Evolutionary conservation across 2,113 vertebrate genomes (phyloP), one percentile per base, ranked within the genome.

Genomic region (Microtus pennsylvanicus): DNA sequence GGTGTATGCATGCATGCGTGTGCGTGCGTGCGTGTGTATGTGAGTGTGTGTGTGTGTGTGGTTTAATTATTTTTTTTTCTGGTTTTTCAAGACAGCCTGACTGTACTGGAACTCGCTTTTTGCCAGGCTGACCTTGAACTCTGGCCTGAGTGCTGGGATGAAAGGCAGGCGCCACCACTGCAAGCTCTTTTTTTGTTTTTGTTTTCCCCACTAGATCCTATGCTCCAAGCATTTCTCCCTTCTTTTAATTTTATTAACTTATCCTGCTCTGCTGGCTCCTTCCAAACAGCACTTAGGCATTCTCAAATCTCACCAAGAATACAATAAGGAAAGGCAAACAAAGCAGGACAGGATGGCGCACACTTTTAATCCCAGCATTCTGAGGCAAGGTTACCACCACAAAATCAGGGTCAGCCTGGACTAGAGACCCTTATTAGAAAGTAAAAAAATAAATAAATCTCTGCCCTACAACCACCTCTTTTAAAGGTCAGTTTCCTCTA

Each of bases 201-300:
- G 30, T 76, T 97, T 77, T 75, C 61, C 26, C 92, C 61, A 89
- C 58, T 42, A 16, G 63, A 93, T 92, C 28, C 50, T 88, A 94
- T 2, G 9, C 12, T 78, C 28, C 58, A 67, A 77, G 80, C 76
- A 90, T 80, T 70, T 97, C n/a, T 91, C 70, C n/a, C 61, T 89
- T 75, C 75, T 88, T 77, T 93, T 33, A 83, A 75, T 74, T 90
- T 89, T 78, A 63, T 55, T 85, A 0, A 74, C 19, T 75, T 94
- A 75, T 89, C 69, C 58, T 78, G 70, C 38, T 88, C 45, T 89
- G 45, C 38, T 42, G n/a, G 50, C 22, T 89, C 33, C 87, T 95
- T 70, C 42, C 70, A 92, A 97, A 92, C 10, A 93, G 16, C 74
- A 89, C n/a, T n/a, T 93, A 89, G 92, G 86, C 11, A 82, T 38